Conservation (phyloP, 2,888 invertebrate genomes). For the Ennomos fuscantarius region DNA sequence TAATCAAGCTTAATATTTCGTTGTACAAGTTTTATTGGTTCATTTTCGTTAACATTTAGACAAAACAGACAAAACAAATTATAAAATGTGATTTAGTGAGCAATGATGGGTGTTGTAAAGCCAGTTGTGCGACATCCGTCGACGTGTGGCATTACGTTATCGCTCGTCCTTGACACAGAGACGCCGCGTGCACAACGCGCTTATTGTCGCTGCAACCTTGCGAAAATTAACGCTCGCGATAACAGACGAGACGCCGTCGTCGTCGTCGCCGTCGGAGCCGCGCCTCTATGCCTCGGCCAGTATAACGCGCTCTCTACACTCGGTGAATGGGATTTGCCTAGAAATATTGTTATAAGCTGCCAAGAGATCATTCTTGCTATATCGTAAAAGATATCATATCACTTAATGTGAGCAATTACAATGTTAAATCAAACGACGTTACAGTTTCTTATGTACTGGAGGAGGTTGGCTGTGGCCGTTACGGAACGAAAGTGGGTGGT, state of each 20-base stretch:
- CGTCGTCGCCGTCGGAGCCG: constrained; percentile 47
- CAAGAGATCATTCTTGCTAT: too few species aligned
- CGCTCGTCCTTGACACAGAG: constrained; percentile 84
- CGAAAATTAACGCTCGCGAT: constrained; percentile 75
- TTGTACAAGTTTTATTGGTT: not conserved
- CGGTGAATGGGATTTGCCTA: too few species aligned
- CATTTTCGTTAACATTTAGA: too few species aligned
- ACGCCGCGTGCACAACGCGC: constrained; percentile 77
- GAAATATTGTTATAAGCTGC: not conserved
- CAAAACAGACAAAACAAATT: not conserved
- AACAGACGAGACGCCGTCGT: constrained; percentile 65
- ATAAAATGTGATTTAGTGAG: not conserved
- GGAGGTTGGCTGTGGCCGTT: constrained; percentile 54
- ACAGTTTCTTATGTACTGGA: constrained; percentile 34
- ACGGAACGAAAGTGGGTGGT: constrained; percentile 80
- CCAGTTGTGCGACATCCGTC: constrained; percentile 56
- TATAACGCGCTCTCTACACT: constrained; percentile 40
- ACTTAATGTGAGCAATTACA: too few species aligned
- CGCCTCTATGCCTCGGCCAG: constrained; percentile 39
- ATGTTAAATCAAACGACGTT: not conserved
- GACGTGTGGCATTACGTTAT: constrained; percentile 69
- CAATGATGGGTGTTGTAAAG: constrained; percentile 39
- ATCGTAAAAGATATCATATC: too few species aligned
- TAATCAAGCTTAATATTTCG: too few species aligned
- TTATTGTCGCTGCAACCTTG: constrained; percentile 82